Evolutionary conservation across 1,140 invertebrate species (phyloP).

Genomic region (Sitodiplosis mosellana): DNA sequence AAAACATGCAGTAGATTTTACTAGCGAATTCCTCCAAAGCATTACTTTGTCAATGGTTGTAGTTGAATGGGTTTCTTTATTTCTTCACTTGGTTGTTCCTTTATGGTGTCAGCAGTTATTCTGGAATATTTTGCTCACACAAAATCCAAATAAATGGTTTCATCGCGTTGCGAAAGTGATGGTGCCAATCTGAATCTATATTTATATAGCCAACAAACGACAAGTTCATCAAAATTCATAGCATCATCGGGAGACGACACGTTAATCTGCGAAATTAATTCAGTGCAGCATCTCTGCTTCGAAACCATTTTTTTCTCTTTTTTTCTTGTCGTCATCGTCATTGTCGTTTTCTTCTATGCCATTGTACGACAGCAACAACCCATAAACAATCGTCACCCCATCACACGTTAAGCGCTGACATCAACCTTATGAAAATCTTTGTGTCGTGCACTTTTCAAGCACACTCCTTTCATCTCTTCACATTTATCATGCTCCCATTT

Average conservation of each 20-base stretch:
- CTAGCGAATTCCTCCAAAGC: too few relatives aligned
- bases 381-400: not conserved
- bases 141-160: not conserved
- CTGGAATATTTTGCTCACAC: too few relatives aligned
- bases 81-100: too few relatives aligned
- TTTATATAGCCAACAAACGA: not conserved
- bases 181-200: not conserved
- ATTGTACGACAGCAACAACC: not conserved
- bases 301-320: too few relatives aligned
- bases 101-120: too few relatives aligned
- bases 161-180: not conserved
- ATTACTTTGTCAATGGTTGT: too few relatives aligned
- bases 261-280: constrained; percentile 1
- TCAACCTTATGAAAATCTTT: not conserved
- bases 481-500: not conserved
- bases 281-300: not conserved
- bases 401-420: not conserved
- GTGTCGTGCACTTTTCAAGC: not conserved
- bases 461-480: not conserved
- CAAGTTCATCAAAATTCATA: not conserved
- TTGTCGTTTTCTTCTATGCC: too few relatives aligned
- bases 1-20: too few relatives aligned
- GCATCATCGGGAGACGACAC: not conserved
- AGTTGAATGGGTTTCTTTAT: too few relatives aligned
- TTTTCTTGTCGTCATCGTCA: not conserved